Conservation (phyloP, 2,888 invertebrate species). For the Chesias legatella region DNA sequence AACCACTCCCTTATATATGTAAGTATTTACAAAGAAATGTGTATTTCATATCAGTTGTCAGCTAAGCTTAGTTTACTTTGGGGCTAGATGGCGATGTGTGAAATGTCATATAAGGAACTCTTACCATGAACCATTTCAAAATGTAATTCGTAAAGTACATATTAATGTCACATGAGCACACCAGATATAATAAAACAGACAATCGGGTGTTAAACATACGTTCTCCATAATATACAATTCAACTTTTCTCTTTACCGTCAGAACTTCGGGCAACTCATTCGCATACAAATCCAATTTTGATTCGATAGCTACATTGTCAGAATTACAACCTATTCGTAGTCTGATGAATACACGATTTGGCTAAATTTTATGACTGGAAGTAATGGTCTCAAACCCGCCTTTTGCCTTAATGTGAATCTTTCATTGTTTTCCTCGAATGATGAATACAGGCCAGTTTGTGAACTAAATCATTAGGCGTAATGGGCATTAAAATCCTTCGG, state of each 20-base stretch:
- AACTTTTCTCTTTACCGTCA: slow-evolving; percentile 3
- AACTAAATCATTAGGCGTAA: slow-evolving; percentile 5
- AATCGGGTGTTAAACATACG: too few species aligned
- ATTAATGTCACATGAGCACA: too few species aligned
- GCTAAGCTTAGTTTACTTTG: too few species aligned
- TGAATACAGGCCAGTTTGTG: neutral
- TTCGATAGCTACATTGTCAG: slow-evolving; percentile 46
- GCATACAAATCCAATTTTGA: slow-evolving; percentile 44
- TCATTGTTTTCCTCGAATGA: slow-evolving; percentile 9
- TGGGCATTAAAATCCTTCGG: too few species aligned
- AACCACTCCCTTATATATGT: too few species aligned
- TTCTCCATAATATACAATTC: neutral
- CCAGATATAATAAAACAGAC: too few species aligned
- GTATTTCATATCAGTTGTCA: too few species aligned
- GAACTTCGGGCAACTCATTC: slow-evolving; percentile 20
- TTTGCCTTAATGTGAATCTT: slow-evolving; percentile 10
- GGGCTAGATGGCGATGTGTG: too few species aligned
- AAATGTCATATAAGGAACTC: too few species aligned
- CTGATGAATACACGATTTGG: slow-evolving; percentile 33
- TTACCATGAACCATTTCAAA: too few species aligned
- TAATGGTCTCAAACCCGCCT: slow-evolving; percentile 16
- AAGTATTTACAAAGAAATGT: too few species aligned
- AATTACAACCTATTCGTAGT: slow-evolving; percentile 33
- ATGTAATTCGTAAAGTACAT: too few species aligned
- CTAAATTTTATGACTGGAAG: slow-evolving; percentile 30